These are phyloP conservation scores for Phyllotreta cruciferae DNA, from an alignment of 2,888 invertebrate genomes.

Conservation along the genomic window DNA sequence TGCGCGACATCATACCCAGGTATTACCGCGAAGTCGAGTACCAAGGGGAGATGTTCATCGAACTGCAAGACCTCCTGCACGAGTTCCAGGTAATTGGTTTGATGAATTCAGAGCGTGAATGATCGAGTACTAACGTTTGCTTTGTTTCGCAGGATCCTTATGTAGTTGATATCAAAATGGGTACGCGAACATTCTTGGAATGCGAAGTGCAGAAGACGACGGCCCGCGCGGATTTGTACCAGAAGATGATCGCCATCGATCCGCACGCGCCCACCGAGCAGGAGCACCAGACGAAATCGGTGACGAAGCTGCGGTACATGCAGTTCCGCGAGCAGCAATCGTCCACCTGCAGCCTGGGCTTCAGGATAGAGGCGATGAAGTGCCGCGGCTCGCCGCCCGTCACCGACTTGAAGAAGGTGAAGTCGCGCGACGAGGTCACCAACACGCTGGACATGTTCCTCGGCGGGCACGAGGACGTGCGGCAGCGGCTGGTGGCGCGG, in stretches of 20 bases:
- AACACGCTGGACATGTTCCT: conserved; percentile 79
- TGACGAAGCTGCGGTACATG: conserved; percentile 97
- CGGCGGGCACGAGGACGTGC: conserved; percentile 69
- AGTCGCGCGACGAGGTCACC: conserved; percentile 76
- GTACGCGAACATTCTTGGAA: conserved; percentile 93
- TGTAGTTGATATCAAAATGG: conserved; percentile 98
- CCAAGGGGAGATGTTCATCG: conserved; percentile 85
- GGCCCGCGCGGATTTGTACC: conserved; percentile 86
- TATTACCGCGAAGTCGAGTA: conserved; percentile 85
- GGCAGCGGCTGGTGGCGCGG: conserved; percentile 73
- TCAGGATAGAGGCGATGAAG: conserved; percentile 95
- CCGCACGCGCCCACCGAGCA: conserved; percentile 83
- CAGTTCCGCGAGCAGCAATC: conserved; percentile 93
- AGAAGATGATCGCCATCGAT: conserved; percentile 95
- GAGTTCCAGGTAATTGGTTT: conserved; percentile 69
- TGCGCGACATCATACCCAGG: conserved; percentile 78
- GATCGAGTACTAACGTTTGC: conserved; percentile 16
- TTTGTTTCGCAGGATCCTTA: conserved; percentile 73
- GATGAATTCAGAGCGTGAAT: neutral
- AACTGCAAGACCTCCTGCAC: conserved; percentile 91
- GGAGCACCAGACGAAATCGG: conserved; percentile 81
- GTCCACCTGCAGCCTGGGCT: conserved; percentile 91
- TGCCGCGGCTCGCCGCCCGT: conserved; percentile 82
- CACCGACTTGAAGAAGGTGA: conserved; percentile 88
- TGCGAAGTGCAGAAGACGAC: conserved; percentile 90